Conservation (phyloP, 2,113 vertebrate genomes). For the Furnarius figulus region DNA sequence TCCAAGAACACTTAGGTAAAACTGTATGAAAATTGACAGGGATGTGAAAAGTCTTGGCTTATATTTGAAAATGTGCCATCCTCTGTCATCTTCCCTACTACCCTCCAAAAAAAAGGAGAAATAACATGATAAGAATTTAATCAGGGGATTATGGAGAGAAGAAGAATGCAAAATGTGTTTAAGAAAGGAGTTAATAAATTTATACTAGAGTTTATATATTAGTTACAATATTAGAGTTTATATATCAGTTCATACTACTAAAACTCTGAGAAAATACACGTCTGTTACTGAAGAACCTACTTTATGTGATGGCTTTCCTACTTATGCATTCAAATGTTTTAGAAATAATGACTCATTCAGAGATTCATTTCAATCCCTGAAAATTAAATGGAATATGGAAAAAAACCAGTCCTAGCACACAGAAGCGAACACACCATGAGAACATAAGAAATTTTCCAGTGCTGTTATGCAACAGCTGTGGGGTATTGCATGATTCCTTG, state of each 20-base stretch:
- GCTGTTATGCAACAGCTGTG: neutral
- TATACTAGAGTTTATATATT: neutral
- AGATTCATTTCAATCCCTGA: neutral
- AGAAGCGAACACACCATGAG: neutral
- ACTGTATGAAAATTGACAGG: neutral
- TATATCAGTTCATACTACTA: neutral
- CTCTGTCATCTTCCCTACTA: fast-evolving
- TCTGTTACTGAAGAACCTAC: neutral
- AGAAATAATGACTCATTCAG: neutral
- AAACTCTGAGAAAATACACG: neutral
- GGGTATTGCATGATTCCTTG: neutral
- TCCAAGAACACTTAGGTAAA: neutral
- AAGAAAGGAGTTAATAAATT: neutral
- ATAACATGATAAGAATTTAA: neutral
- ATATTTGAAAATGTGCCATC: neutral
- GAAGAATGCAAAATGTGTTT: neutral
- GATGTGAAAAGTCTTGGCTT: neutral
- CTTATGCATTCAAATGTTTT: neutral
- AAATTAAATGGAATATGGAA: neutral
- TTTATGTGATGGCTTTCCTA: neutral
- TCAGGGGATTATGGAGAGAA: neutral
- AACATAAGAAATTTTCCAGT: neutral
- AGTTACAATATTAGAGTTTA: neutral
- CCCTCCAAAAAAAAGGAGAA: neutral
- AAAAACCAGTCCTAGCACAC: neutral